Conservation (phyloP, 2,113 vertebrate species). For the Dicaeum eximium region DNA sequence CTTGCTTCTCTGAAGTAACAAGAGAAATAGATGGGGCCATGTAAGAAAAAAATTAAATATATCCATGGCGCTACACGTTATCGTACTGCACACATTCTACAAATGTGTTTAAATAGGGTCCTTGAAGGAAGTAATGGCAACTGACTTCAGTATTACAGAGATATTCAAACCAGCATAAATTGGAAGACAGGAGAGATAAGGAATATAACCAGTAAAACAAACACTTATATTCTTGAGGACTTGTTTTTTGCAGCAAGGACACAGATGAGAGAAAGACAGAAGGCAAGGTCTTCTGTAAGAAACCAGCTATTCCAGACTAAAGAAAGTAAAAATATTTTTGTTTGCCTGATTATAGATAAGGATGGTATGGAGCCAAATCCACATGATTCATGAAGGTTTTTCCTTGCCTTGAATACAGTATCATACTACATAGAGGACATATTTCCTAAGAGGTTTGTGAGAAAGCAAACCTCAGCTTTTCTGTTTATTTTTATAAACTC, state of each 20-base stretch:
- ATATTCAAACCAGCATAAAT: not conserved
- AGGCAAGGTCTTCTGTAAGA: not conserved
- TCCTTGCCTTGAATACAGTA: not conserved
- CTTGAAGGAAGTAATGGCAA: not conserved
- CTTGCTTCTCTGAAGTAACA: not conserved
- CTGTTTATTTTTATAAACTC: not conserved
- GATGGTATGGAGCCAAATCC: not conserved
- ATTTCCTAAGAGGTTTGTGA: not conserved
- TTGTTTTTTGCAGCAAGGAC: not conserved
- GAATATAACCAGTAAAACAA: not conserved
- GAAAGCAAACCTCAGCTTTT: not conserved
- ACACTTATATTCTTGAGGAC: not conserved
- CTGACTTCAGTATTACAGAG: not conserved
- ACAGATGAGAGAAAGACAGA: not conserved
- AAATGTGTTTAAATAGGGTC: not conserved
- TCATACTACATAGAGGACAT: not conserved
- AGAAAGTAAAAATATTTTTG: not conserved
- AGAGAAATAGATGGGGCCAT: not conserved
- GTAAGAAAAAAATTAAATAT: not conserved
- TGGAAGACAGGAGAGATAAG: not conserved
- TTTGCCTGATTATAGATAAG: not conserved
- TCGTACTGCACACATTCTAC: not conserved
- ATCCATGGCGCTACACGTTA: fast-evolving
- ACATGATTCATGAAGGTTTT: not conserved
- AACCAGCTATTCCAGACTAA: not conserved